phyloP scores from a whole-genome alignment of 1,140 invertebrate species.

The Ruditapes philippinarum region DNA sequence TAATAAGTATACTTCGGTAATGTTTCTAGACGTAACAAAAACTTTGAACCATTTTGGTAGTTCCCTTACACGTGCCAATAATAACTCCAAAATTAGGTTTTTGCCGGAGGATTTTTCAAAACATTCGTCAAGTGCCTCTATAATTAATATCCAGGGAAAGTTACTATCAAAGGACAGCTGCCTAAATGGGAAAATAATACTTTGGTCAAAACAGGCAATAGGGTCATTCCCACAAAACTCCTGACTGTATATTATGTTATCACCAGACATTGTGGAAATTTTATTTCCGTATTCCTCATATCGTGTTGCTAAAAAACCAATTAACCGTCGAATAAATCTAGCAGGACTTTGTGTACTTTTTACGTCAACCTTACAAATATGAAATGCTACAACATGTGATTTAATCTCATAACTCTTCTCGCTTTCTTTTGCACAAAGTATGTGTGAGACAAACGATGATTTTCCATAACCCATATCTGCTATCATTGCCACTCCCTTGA shows the following conservation, averaged over 20 bases:
- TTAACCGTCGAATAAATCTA: background rate
- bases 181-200: background rate
- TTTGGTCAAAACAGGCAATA: conserved; percentile 12
- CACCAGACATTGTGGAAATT: background rate
- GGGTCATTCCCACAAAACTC: background rate
- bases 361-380: conserved; percentile 41
- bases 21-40: conserved; percentile 6
- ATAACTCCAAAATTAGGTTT: background rate
- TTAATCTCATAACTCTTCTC: background rate
- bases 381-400: conserved; percentile 13
- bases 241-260: background rate
- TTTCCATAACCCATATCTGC: conserved; percentile 32
- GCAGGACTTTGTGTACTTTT: background rate
- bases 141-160: background rate
- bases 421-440: background rate
- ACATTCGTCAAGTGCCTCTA: conserved; percentile 36
- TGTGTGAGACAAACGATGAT: background rate
- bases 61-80: background rate
- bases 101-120: background rate
- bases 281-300: conserved; percentile 2
- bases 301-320: background rate
- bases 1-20: background rate
- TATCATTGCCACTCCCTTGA: background rate
- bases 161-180: background rate
- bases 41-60: background rate